Evolutionary conservation across 2,888 invertebrate genomes (phyloP).

Genomic region (Diarsia mendica): DNA sequence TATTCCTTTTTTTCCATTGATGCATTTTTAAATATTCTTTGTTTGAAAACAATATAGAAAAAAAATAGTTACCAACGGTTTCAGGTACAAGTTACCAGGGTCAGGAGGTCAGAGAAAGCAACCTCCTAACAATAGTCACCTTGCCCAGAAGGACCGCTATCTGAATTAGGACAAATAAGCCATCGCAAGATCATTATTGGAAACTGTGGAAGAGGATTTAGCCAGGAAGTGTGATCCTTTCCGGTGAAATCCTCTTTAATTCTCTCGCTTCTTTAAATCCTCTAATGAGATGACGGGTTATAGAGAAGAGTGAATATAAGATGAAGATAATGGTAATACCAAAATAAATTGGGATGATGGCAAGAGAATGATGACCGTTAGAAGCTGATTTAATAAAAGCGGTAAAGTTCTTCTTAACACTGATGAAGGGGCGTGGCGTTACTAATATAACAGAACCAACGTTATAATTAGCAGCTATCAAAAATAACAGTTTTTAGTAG

Average conservation of each 20-base stretch:
- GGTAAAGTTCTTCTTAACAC: not conserved
- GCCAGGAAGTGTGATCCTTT: too few relatives aligned
- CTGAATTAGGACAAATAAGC: too few relatives aligned
- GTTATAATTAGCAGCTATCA: slow-evolving; percentile 49
- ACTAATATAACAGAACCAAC: slow-evolving; percentile 35
- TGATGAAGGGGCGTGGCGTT: slow-evolving; percentile 42
- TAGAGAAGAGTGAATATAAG: not conserved
- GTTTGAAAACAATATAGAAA: too few relatives aligned
- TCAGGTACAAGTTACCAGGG: not conserved
- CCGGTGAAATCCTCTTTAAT: too few relatives aligned
- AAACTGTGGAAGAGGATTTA: not conserved
- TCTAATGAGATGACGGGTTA: not conserved
- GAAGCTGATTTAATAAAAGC: slow-evolving; percentile 20
- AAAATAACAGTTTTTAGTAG: slow-evolving; percentile 65
- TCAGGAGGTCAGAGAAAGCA: not conserved
- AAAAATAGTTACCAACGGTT: not conserved
- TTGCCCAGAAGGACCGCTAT: not conserved
- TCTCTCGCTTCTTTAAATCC: too few relatives aligned
- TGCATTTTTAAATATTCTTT: not conserved
- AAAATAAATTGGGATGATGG: not conserved
- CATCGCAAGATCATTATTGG: not conserved
- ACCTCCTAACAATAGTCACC: not conserved
- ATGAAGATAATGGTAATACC: not conserved
- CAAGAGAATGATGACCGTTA: not conserved
- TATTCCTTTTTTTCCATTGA: not conserved